phyloP scores from a whole-genome alignment of 1,140 invertebrate genomes.

The Andrena cerasifolii region DNA sequence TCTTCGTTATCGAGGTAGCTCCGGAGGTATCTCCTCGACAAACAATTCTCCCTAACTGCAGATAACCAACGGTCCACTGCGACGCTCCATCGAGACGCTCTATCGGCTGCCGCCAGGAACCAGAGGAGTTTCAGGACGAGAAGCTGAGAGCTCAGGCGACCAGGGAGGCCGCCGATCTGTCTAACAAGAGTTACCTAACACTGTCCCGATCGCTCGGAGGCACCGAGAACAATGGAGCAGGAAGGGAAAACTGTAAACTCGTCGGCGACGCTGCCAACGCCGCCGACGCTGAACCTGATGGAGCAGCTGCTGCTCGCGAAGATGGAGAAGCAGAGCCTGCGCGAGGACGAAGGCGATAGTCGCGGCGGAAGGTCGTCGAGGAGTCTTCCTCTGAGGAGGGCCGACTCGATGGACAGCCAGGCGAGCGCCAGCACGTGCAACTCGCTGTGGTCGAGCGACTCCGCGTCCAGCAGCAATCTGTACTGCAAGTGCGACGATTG shows the following conservation, averaged over 20 bases:
- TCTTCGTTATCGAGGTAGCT: too few relatives aligned
- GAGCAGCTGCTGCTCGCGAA: constrained; percentile 89
- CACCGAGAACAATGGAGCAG: constrained; percentile 46
- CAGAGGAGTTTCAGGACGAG: too few relatives aligned
- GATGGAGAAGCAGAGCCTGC: constrained; percentile 84
- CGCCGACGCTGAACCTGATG: constrained; percentile 87
- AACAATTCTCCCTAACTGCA: too few relatives aligned
- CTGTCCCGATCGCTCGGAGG: neutral
- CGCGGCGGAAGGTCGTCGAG: constrained; percentile 60
- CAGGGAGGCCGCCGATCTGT: too few relatives aligned
- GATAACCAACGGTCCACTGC: too few relatives aligned
- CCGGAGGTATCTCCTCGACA: too few relatives aligned
- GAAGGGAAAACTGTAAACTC: constrained; percentile 56
- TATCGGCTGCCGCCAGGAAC: too few relatives aligned
- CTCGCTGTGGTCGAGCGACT: constrained; percentile 85
- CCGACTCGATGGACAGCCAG: constrained; percentile 90
- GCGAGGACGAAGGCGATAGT: constrained; percentile 48
- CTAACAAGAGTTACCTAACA: too few relatives aligned
- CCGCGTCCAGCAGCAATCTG: constrained; percentile 58
- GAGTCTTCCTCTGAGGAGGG: constrained; percentile 85
- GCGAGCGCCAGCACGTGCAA: constrained; percentile 88
- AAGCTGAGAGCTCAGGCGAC: too few relatives aligned
- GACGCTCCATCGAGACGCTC: too few relatives aligned
- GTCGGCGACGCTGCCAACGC: constrained; percentile 72
- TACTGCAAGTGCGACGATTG: constrained; percentile 93